Conservation (phyloP, 2,888 invertebrate genomes). For the Nomada ferruginata region DNA sequence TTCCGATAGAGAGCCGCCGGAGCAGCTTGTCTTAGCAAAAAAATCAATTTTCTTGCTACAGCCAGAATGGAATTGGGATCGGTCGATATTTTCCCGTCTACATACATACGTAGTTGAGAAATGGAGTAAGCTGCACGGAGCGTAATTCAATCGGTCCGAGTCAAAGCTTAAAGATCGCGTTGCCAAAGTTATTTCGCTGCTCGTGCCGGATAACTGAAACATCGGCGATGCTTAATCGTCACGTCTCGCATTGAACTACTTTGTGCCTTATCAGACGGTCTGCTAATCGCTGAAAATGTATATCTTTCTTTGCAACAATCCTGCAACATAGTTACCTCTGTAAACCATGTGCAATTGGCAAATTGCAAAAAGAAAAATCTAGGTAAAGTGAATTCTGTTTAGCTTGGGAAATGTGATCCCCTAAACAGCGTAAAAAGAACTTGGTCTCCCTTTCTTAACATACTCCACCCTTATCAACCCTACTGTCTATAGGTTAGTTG, state of each 20-base stretch:
- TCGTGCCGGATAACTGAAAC: slow-evolving; percentile 79
- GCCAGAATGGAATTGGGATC: not conserved
- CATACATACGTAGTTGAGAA: slow-evolving; percentile 10
- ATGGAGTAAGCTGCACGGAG: slow-evolving; percentile 45
- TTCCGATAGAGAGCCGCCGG: too few relatives aligned
- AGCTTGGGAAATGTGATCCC: too few relatives aligned
- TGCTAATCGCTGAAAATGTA: not conserved
- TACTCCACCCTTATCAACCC: too few relatives aligned
- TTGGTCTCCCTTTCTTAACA: too few relatives aligned
- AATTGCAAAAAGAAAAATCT: too few relatives aligned
- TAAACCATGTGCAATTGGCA: too few relatives aligned
- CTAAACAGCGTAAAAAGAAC: too few relatives aligned
- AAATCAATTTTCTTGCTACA: too few relatives aligned
- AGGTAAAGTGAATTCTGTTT: too few relatives aligned
- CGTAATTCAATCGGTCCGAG: slow-evolving; percentile 73
- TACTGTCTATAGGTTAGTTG: too few relatives aligned
- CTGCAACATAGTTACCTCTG: not conserved
- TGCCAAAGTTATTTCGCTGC: slow-evolving; percentile 74
- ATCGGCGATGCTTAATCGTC: slow-evolving; percentile 75
- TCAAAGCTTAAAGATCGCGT: slow-evolving; percentile 69
- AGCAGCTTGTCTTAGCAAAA: too few relatives aligned
- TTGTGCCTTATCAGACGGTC: slow-evolving; percentile 68
- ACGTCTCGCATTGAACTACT: slow-evolving; percentile 72
- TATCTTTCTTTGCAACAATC: not conserved
- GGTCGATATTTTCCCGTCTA: slow-evolving; percentile 34